Evolutionary conservation across 2,113 vertebrate species (phyloP), one percentile per base, ranked within the genome.

Genomic region (Pelusios castaneus): DNA sequence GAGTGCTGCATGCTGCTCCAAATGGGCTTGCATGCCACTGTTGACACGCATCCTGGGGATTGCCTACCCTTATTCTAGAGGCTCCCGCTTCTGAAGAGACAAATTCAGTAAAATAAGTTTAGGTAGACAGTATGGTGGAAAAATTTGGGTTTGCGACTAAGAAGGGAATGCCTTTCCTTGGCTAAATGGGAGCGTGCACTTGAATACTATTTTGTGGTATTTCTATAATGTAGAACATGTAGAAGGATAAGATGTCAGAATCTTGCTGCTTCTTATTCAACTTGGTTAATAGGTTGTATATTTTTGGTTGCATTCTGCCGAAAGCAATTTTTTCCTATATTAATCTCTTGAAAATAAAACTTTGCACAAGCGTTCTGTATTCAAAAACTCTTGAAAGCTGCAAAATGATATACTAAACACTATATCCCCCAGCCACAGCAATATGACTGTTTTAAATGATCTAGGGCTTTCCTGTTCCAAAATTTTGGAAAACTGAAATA

Each of bases 401-500:
- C 41, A 88, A 88, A 89, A 8, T 27, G 7, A 1, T 17, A 58
- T 93, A 87, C 75, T 78, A 82, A 76, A 93, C 84, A 51, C 73
- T 92, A 67, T 17, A 8, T 92, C 51, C 90, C 80, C 10, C 58
- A 27, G 76, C 90, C 58, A 84, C 34, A 78, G 76, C 27, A 78
- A 87, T 56, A 60, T 87, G 93, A 85, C 78, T 92, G 75, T 86
- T 79, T 86, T 92, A 78, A 93, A 83, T 45, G 14, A 11, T 79
- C 29, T 60, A 47, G 75, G 58, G 8, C 27, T 94, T 94, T 79
- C 94, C 82, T 0, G 0, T 90, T 82, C 51, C 51, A 78, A 82
- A 93, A 70, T 84, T 88, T 89, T 96, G 89, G 87, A 80, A 80
- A 88, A 91, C 24, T 38, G 34, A 38, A 73, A 91, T 95, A 67